A percentile compares a stretch with the other conserved stretches of the same genome.
Conservation (phyloP, 2,797 vertebrate species). For the Gobionotothen gibberifrons region DNA sequence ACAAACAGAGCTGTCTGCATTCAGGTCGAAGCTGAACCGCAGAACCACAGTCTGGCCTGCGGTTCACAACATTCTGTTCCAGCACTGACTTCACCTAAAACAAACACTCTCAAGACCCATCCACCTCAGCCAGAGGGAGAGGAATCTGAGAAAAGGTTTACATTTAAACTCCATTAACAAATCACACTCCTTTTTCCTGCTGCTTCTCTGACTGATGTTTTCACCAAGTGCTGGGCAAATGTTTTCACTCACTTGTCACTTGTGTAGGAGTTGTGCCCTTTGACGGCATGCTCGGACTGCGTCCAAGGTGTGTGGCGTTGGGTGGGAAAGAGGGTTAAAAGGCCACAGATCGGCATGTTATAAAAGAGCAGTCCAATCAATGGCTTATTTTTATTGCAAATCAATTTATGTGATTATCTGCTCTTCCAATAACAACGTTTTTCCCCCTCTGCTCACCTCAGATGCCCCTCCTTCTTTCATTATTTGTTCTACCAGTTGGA, state of each 20-base stretch:
- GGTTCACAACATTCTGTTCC: conserved; percentile 78
- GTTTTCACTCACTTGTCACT: conserved; percentile 69
- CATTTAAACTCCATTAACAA: conserved; percentile 67
- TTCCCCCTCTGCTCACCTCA: conserved; percentile 70
- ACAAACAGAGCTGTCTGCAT: conserved; percentile 80
- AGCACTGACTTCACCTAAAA: conserved; percentile 81
- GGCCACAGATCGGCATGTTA: conserved; percentile 61
- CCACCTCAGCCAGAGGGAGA: conserved; percentile 67
- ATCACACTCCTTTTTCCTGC: conserved; percentile 24
- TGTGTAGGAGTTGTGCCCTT: conserved; percentile 68
- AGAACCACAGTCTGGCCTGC: conserved; percentile 78
- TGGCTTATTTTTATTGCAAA: conserved; percentile 73
- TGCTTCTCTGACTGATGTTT: conserved; percentile 38
- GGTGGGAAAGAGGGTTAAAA: conserved; percentile 71
- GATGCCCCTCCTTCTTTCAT: conserved; percentile 62
- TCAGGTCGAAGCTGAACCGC: conserved; percentile 73
- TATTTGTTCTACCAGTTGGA: conserved; percentile 76
- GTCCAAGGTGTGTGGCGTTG: conserved; percentile 49
- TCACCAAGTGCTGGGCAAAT: conserved; percentile 44
- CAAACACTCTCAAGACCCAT: conserved; percentile 75
- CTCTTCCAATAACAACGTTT: conserved; percentile 73
- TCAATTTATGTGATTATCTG: conserved; percentile 80
- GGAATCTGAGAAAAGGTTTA: conserved; percentile 61
- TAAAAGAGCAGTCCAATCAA: conserved; percentile 74
- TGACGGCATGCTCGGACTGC: conserved; percentile 47